Evolutionary conservation across 2,113 vertebrate species (phyloP), one percentile per base, ranked within the genome.

Genomic region (Lasiurus borealis): DNA sequence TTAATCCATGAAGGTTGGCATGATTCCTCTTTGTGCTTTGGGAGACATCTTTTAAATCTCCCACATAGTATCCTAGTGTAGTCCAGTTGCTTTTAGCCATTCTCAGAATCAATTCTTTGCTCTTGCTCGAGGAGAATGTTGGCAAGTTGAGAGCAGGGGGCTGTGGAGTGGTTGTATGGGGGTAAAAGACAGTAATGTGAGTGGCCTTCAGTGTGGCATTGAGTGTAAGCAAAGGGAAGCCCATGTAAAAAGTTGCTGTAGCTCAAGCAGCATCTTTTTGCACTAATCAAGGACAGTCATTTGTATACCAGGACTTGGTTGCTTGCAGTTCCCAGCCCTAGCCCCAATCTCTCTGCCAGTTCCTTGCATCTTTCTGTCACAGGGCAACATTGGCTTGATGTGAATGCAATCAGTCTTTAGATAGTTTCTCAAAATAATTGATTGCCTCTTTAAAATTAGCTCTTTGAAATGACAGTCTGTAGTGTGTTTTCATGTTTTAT

Each of bases 181-280:
- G 7, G 1, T 2, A 11, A 5, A 15, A 72, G 40, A 23, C 16
- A 36, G 11, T 59, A 6, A 27, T 5, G 0, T 21, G 4, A 29
- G 31, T 9, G 14, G 29, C 46, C 19, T 19, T 5, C 1, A 0
- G 2, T 5, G 18, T 31, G 8, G 5, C 11, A 1, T 7, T 4
- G 23, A 21, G 3, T 6, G 0, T 2, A 31, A 50, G 73, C 48
- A 46, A 68, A 75, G 29, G 76, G 31, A 29, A 57, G 7, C 9
- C 34, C 27, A 23, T 3, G 40, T 21, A 31, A 48, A 12, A 19
- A 77, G 16, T 27, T 10, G 25, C 59, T 62, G 25, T 62, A 8
- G 6, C 11, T 16, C 78, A 15, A 2, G 15, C 0, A 3, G 3
- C 34, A 4, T 2, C 2, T 4, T n/a, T 73, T 2, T 5, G 3